phyloP scores from a whole-genome alignment of 2,797 vertebrate species.

The Darevskia mixta region DNA sequence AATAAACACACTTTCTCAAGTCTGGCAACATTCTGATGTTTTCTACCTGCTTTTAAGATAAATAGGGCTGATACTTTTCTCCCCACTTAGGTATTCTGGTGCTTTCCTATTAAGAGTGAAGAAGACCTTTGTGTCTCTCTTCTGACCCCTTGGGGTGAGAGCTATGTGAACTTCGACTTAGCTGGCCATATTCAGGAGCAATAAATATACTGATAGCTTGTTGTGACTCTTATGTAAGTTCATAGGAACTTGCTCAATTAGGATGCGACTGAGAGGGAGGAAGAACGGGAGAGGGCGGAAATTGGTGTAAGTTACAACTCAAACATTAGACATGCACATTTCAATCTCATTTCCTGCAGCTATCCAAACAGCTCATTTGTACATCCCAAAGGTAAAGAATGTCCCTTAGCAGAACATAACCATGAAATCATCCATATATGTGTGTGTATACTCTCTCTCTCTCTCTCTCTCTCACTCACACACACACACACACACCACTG shows the following conservation, averaged over 20 bases:
- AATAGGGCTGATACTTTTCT: not conserved
- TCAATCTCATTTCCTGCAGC: not conserved
- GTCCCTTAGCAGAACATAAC: not conserved
- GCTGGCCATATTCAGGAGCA: not conserved
- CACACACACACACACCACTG: too few species aligned
- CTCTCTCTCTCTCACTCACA: too few species aligned
- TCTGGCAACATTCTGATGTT: not conserved
- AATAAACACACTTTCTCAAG: not conserved
- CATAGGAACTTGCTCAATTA: not conserved
- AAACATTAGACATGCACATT: not conserved
- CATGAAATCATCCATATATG: not conserved
- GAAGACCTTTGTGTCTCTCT: not conserved
- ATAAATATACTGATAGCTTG: constrained; percentile 4
- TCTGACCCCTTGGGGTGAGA: not conserved
- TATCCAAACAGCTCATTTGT: not conserved
- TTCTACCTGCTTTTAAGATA: not conserved
- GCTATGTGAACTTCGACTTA: not conserved
- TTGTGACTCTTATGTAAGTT: not conserved
- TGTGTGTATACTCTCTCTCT: too few species aligned
- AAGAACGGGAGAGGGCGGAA: not conserved
- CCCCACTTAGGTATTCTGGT: not conserved
- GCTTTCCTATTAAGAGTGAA: constrained; percentile 12
- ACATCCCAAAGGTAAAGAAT: not conserved
- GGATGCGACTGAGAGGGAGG: not conserved
- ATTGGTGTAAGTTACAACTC: constrained; percentile 4